Evolutionary conservation across 2,113 vertebrate genomes (phyloP).

Genomic region (Phocoena sinus): DNA sequence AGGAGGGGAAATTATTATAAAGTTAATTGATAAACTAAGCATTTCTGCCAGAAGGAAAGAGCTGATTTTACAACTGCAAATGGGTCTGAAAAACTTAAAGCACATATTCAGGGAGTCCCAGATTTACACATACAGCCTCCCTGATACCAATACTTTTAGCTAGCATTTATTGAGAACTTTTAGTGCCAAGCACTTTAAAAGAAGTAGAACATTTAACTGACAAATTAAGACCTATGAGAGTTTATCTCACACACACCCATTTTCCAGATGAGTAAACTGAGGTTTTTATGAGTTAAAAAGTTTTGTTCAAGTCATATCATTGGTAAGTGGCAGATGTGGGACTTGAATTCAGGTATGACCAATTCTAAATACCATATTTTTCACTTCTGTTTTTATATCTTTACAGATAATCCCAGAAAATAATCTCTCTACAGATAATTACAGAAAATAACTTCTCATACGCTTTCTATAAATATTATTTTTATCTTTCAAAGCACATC

Average conservation of each 20-base stretch:
- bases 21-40: slow-evolving; percentile 33
- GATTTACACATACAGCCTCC: background rate
- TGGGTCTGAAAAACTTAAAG: background rate
- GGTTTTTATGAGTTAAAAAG: background rate
- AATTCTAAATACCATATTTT: background rate
- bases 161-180: background rate
- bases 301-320: background rate
- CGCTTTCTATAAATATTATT: background rate
- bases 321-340: background rate
- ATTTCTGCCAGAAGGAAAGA: background rate
- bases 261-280: background rate
- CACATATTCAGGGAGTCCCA: background rate
- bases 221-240: background rate
- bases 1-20: slow-evolving; percentile 15
- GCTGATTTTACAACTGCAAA: background rate
- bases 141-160: background rate
- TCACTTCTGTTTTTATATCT: background rate
- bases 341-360: background rate
- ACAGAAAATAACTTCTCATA: background rate
- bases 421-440: background rate
- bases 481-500: background rate
- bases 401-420: background rate
- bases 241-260: background rate
- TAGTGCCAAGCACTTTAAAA: background rate
- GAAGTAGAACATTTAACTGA: background rate